These are phyloP conservation scores for Lamprologus sp. DNA, from an alignment of 2,113 vertebrate genomes.

Conservation along the genomic window DNA sequence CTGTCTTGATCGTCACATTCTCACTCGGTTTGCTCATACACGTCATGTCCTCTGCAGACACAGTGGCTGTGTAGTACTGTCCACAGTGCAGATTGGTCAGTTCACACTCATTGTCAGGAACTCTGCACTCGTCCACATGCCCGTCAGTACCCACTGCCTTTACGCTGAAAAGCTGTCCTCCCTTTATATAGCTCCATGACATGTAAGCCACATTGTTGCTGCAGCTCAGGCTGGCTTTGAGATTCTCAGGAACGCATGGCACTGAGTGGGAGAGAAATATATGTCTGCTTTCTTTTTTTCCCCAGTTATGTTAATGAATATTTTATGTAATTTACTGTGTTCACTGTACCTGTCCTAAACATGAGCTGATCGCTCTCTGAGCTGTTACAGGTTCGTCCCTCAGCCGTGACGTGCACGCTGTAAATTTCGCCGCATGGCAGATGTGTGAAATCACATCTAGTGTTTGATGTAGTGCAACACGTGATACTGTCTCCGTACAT, in stretches of 20 bases:
- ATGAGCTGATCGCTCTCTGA: conserved; percentile 46
- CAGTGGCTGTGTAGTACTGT: conserved; percentile 51
- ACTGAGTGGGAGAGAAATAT: conserved; percentile 17
- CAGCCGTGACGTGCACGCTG: conserved; percentile 53
- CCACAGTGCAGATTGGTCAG: conserved; percentile 64
- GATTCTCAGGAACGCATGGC: conserved; percentile 57
- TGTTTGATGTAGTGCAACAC: conserved; percentile 46
- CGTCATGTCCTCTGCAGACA: conserved; percentile 48
- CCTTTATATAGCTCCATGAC: conserved; percentile 46
- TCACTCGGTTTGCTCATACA: conserved; percentile 59
- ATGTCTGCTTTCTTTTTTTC: rapidly evolving
- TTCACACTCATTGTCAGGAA: conserved; percentile 40
- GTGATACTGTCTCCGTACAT: not conserved
- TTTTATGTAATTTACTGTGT: not conserved
- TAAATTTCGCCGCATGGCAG: conserved; percentile 70
- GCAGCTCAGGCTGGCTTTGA: conserved; percentile 56
- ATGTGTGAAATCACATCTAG: conserved; percentile 47
- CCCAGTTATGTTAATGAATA: not conserved
- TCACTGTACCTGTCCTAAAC: conserved; percentile 57
- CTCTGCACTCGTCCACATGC: conserved; percentile 36
- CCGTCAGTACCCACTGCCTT: conserved; percentile 30
- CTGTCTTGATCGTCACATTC: conserved; percentile 53
- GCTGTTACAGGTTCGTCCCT: conserved; percentile 69
- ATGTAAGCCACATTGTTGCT: conserved; percentile 55
- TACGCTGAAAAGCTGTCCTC: conserved; percentile 55